Evolutionary conservation across 2,113 vertebrate genomes (phyloP).

Genomic region (Neomonachus schauinslandi): DNA sequence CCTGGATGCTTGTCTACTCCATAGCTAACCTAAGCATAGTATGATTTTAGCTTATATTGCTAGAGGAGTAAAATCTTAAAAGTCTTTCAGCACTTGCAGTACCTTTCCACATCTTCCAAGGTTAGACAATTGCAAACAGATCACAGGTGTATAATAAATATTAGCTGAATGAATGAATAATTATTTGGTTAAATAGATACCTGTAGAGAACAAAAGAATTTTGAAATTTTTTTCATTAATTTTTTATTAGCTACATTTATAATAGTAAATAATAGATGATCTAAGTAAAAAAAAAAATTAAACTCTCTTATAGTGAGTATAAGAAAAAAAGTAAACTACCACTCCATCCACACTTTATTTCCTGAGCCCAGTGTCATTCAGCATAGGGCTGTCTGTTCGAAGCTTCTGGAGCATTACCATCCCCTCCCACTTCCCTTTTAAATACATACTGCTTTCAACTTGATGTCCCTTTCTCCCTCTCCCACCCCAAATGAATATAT

Average conservation of each 20-base stretch:
- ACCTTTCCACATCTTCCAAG: neutral
- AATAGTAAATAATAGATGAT: neutral
- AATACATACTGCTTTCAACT: neutral
- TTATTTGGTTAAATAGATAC: neutral
- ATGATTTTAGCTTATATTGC: neutral
- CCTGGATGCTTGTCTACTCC: neutral
- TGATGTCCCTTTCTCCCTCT: neutral
- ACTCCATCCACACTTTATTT: neutral
- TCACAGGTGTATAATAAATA: neutral
- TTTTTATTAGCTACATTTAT: neutral
- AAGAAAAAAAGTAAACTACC: neutral
- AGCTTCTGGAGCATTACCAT: neutral
- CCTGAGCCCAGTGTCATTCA: neutral
- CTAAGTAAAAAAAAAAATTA: neutral
- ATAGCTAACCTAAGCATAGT: neutral
- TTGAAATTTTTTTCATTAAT: neutral
- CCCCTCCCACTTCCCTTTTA: neutral
- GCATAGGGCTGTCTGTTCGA: neutral
- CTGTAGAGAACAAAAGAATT: neutral
- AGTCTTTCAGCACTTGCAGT: neutral
- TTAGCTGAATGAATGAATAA: slow-evolving; percentile 1
- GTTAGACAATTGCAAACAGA: neutral
- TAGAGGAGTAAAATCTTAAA: neutral
- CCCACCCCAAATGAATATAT: neutral
- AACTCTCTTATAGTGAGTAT: neutral